Base-by-base conservation (phyloP, 2,797 vertebrate species). In the Neoniphon sammara region DNA sequence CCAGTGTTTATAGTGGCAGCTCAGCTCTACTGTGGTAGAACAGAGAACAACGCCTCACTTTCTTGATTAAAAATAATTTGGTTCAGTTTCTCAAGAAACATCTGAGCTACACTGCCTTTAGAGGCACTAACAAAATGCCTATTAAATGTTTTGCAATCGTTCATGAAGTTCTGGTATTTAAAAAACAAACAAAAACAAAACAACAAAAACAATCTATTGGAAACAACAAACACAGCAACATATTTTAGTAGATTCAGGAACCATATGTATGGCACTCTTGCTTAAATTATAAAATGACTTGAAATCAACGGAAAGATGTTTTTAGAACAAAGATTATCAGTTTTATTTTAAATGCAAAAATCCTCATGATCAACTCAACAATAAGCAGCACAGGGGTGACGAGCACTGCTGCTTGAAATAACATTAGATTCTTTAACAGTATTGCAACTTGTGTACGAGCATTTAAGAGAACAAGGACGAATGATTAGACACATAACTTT, bases 151-250 rank as follows among this genome's bases (percentile, higher is more conserved):
- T 44, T 75, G 21, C 63, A n/a, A 63, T 18, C 67, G 30, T 36
- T 68, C 44, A 44, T 71, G 25, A 80, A 75, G 34, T 18, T 4
- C 17, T 36, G 21, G 31, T 78, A 75, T 83, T 85, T 75, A 77
- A n/a, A n/a, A n/a, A n/a, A 81, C 75, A 36, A 42, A 47, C 46
- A 47, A 17, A 46, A 14, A 12, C 1, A 12, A 17, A 46, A 17
- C 15, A 14, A 46, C 44, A 46, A 46, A 12, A 27, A 27, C 25
- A 5, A 31, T 6, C 6, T 31, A 6, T 7, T 34, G 46, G 46
- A n/a, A n/a, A 47, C 46, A 17, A 5, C 44, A 15, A 11, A 46
- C 2, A 46, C 44, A 49, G 47, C 47, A 21, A 20, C 1, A 50
- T n/a, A 50, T 50, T 49, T 3, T 8, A 50, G 46, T 9, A 4